Evolutionary conservation across 2,888 invertebrate species (phyloP).

Genomic region (Coremacera marginata): DNA sequence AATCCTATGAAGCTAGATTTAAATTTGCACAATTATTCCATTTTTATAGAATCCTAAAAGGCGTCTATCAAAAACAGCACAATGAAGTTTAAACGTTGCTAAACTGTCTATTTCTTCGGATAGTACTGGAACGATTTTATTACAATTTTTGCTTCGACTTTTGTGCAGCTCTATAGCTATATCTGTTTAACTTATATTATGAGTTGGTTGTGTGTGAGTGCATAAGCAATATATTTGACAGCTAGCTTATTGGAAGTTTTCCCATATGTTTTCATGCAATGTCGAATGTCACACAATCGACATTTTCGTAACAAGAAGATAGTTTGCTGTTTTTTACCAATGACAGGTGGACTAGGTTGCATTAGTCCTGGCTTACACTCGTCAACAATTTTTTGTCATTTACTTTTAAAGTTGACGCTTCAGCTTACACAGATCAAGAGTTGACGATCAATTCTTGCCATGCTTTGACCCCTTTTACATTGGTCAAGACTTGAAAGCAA

Average conservation of each 20-base stretch:
- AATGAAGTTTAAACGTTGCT: background rate
- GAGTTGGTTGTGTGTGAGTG: background rate
- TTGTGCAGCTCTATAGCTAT: background rate
- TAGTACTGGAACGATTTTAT: background rate
- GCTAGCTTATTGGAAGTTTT: conserved; percentile 1
- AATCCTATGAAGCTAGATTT: background rate
- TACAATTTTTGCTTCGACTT: conserved; percentile 5
- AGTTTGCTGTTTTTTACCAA: no score
- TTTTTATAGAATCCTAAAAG: background rate
- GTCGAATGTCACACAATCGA: no score
- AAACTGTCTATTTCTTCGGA: background rate
- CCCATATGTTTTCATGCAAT: background rate
- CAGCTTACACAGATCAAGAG: no score
- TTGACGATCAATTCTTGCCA: no score
- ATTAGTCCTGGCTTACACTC: no score
- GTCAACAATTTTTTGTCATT: no score
- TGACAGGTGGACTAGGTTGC: no score
- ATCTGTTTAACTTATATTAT: background rate
- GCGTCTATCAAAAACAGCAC: background rate
- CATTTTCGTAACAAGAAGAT: no score
- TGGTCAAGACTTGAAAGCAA: no score
- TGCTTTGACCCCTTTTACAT: no score
- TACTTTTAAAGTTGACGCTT: no score
- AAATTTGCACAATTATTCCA: background rate
- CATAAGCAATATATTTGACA: background rate